A percentile compares a stretch with the other conserved stretches of the same genome.
phyloP scores from a whole-genome alignment of 2,113 vertebrate species.

The Lonchura striata region DNA sequence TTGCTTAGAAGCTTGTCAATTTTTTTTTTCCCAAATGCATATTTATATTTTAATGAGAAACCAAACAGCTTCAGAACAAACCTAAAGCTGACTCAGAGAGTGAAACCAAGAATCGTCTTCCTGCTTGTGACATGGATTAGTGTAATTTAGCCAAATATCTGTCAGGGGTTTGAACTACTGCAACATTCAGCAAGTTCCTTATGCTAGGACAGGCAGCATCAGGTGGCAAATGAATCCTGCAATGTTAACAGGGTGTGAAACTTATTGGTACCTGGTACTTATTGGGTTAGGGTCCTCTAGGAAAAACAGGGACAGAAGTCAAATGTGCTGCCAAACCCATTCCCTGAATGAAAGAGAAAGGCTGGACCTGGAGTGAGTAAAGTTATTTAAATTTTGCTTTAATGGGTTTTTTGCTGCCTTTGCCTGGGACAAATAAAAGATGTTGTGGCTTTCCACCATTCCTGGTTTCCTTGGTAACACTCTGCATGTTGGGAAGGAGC shows the following conservation, averaged over 20 bases:
- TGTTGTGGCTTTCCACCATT: not conserved
- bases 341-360: not conserved
- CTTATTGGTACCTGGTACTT: not conserved
- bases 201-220: not conserved
- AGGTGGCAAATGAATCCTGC: not conserved
- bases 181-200: not conserved
- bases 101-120: not conserved
- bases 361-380: not conserved
- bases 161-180: not conserved
- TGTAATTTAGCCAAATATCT: constrained; percentile 21
- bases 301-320: not conserved
- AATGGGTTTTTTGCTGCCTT: not conserved
- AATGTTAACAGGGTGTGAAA: not conserved
- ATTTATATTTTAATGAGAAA: constrained; percentile 14
- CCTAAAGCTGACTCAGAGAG: not conserved
- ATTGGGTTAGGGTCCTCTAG: not conserved
- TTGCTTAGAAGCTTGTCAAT: not conserved
- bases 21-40: not conserved
- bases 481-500: not conserved
- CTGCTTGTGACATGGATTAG: not conserved
- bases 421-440: constrained; percentile 14
- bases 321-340: not conserved
- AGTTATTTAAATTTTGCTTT: not conserved
- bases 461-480: constrained; percentile 48
- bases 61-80: not conserved